Evolutionary conservation across 2,113 vertebrate genomes (phyloP).

Genomic region (Eleginops maclovinus): DNA sequence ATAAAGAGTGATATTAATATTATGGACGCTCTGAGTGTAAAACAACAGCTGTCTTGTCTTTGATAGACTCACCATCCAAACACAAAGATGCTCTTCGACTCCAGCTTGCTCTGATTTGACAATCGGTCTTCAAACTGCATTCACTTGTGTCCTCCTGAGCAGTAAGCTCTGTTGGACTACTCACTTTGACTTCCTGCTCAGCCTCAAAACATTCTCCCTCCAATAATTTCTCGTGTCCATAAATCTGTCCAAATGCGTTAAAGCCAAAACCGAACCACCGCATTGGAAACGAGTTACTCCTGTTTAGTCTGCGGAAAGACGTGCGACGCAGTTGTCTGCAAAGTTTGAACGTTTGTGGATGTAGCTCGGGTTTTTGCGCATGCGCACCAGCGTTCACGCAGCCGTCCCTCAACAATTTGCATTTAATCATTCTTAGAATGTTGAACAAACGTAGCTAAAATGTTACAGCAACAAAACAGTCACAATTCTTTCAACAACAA

Average conservation of each 20-base stretch:
- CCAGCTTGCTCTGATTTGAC: constrained; percentile 75
- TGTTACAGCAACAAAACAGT: constrained; percentile 63
- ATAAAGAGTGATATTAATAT: accelerated
- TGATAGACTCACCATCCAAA: constrained; percentile 46
- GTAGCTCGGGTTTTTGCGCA: constrained; percentile 8
- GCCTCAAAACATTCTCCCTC: background rate
- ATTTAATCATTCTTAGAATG: constrained; percentile 46
- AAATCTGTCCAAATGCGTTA: constrained; percentile 86
- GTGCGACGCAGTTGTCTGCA: constrained; percentile 1
- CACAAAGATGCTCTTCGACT: constrained; percentile 75
- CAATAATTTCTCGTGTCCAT: background rate
- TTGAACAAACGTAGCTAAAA: constrained; percentile 67
- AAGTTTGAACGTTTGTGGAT: background rate
- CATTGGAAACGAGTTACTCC: constrained; percentile 48
- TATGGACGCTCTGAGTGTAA: background rate
- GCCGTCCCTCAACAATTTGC: no score
- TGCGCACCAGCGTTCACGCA: background rate
- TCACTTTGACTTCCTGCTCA: constrained; percentile 50
- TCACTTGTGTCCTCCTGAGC: background rate
- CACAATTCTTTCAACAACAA: constrained; percentile 52
- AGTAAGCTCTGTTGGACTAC: constrained; percentile 52
- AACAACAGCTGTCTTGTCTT: background rate
- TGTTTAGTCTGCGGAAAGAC: background rate
- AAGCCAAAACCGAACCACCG: constrained; percentile 90
- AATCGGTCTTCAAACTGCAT: background rate